A percentile compares a stretch with the other conserved stretches of the same genome.
phyloP scores from a whole-genome alignment of 2,797 vertebrate genomes.

The Mus spretus region DNA sequence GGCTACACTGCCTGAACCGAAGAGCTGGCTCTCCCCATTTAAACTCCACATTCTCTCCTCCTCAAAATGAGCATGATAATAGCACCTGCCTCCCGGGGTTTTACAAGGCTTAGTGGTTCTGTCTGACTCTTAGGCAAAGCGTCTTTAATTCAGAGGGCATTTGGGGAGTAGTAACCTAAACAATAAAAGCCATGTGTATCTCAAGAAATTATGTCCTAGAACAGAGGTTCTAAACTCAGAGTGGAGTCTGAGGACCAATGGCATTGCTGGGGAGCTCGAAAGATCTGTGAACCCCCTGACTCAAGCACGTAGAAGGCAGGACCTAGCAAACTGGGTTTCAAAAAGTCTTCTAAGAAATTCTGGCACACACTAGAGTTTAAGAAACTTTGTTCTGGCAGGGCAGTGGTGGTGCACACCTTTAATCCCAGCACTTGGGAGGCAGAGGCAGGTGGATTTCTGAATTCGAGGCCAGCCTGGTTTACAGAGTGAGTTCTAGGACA shows the following conservation, averaged over 20 bases:
- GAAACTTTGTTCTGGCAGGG: background rate
- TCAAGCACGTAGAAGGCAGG: background rate
- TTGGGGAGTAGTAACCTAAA: slow-evolving; percentile 29
- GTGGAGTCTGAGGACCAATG: background rate
- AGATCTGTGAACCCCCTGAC: slow-evolving; percentile 1
- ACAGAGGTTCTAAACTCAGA: background rate
- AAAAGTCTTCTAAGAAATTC: slow-evolving; percentile 34
- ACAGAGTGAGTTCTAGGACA: too few relatives aligned
- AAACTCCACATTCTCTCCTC: slow-evolving; percentile 37
- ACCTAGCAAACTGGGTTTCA: background rate
- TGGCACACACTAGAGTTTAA: background rate
- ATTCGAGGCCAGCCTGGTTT: too few relatives aligned
- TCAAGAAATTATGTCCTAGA: slow-evolving; percentile 32
- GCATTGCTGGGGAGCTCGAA: background rate
- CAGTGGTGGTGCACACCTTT: too few relatives aligned
- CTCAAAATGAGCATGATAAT: background rate
- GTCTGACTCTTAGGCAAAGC: background rate
- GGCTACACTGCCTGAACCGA: background rate
- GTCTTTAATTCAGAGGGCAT: slow-evolving; percentile 42
- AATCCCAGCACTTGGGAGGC: too few relatives aligned
- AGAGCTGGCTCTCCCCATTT: background rate
- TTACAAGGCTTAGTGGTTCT: slow-evolving; percentile 42
- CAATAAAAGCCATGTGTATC: slow-evolving; percentile 18
- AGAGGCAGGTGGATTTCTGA: too few relatives aligned
- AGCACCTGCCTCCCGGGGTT: slow-evolving; percentile 25